A percentile compares a stretch with the other conserved stretches of the same genome.
Evolutionary conservation across 1,140 invertebrate genomes (phyloP).

Genomic region (Eulimnadia texana): DNA sequence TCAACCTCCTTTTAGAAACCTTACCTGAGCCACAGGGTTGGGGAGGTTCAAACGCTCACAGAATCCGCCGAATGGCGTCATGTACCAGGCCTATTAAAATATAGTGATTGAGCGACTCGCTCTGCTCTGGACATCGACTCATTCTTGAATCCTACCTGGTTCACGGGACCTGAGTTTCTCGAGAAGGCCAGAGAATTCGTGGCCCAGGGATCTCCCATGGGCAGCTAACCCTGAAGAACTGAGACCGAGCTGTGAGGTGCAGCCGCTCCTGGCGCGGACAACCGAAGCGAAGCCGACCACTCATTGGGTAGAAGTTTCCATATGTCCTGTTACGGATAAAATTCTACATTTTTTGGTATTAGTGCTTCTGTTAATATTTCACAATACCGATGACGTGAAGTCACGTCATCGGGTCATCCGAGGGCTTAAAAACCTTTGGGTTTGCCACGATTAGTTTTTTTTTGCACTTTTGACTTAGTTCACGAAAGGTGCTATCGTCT

Average conservation of each 20-base stretch:
- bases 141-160: not conserved
- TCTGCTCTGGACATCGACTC: not conserved
- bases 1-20: not conserved
- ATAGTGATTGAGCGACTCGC: slow-evolving; percentile 2
- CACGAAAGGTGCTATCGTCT: too few species aligned
- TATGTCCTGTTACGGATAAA: too few species aligned
- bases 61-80: not conserved
- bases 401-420: too few species aligned
- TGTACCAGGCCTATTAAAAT: not conserved
- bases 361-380: too few species aligned
- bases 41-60: not conserved
- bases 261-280: not conserved
- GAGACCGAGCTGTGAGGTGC: not conserved
- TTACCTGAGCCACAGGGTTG: not conserved
- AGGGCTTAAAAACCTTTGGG: too few species aligned
- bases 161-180: not conserved
- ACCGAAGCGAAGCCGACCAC: not conserved
- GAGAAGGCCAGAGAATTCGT: not conserved
- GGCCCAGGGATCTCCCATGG: not conserved
- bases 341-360: too few species aligned
- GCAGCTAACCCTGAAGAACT: not conserved
- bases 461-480: too few species aligned
- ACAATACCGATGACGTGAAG: too few species aligned
- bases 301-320: not conserved
- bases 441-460: too few species aligned